Evolutionary conservation across 2,113 vertebrate species (phyloP).

Genomic region (Pollimyrus isidori): DNA sequence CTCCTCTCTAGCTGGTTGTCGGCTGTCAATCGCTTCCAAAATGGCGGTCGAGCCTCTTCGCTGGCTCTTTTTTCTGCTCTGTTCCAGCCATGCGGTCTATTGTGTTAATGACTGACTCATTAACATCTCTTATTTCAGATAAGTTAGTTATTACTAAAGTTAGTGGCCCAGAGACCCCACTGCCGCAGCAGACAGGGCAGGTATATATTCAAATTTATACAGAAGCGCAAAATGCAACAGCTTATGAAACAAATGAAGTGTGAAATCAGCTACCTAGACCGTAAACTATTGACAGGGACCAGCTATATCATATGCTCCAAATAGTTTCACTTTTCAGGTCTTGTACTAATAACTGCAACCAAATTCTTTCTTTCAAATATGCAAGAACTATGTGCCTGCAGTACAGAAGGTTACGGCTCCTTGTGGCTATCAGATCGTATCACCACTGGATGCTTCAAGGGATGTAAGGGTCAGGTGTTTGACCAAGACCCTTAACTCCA

Average conservation of each 20-base stretch:
- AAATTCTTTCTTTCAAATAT: not conserved
- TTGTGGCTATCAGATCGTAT: not conserved
- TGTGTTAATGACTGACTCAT: conserved; percentile 5
- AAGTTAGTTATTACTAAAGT: not conserved
- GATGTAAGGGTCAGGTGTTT: not conserved
- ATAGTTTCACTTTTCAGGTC: not conserved
- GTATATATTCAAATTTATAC: not conserved
- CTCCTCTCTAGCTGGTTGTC: not conserved
- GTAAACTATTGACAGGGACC: not conserved
- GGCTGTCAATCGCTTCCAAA: not conserved
- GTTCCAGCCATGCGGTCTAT: not conserved
- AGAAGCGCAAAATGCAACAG: not conserved
- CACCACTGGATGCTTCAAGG: not conserved
- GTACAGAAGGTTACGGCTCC: not conserved
- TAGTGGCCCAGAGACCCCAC: not conserved
- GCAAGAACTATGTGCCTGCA: not conserved
- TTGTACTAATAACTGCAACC: not conserved
- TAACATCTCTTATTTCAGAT: not conserved
- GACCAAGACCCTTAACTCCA: not conserved
- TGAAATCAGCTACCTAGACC: not conserved
- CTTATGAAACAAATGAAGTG: not conserved
- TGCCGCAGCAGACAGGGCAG: not conserved
- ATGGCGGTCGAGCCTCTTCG: not conserved
- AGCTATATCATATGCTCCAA: not conserved
- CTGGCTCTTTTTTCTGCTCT: not conserved